Base-by-base conservation (phyloP, 2,888 invertebrate genomes). In the Dasypogon diadema region DNA sequence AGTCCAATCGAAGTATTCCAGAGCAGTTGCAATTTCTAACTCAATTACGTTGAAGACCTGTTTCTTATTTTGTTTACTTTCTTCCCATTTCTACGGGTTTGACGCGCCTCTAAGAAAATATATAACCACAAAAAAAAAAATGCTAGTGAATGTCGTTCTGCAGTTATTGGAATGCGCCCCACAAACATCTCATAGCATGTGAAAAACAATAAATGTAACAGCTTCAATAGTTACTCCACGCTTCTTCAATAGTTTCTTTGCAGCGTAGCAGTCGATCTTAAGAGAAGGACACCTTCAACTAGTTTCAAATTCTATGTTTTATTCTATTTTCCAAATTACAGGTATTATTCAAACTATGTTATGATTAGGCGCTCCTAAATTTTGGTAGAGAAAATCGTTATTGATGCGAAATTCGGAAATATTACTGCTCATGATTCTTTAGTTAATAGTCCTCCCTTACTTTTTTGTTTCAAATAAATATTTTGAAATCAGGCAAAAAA, bases 1-100 rank as follows among this genome's bases (percentile, higher is more conserved):
- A 70, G 54, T 70, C 54, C 70, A 70, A 70, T 54, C 51, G 54
- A 54, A 70, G 70, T 70, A 54, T 26, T 34, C 30, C 70, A 70
- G 70, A 70, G 70, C 70, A 70, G 70, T 70, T 70, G 54, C 3
- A 70, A 18, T 22, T 54, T 54, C 12, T 70, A 51, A 51, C 22
- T 51, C 30, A 54, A 54, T 54, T 54, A 70, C 70, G 70, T 54
- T 54, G 54, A 70, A 21, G 70, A 34, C 54, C 54, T 54, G 51
- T 70, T 34, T 48, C 30, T 30, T 54, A 30, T 5, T 54, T 22
- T 21, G 16, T 14, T 54, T 21, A 1, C 6, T 54, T 18, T 22
- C 54, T 5, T 54, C 2, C 22, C 21, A 18, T n/a, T 42, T 42
- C 42, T 42, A 42, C n/a, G 42, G n/a, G 2, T 42, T 42, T n/a